These are phyloP conservation scores for Natrix natrix DNA, from an alignment of 2,797 vertebrate genomes.

Conservation along the genomic window DNA sequence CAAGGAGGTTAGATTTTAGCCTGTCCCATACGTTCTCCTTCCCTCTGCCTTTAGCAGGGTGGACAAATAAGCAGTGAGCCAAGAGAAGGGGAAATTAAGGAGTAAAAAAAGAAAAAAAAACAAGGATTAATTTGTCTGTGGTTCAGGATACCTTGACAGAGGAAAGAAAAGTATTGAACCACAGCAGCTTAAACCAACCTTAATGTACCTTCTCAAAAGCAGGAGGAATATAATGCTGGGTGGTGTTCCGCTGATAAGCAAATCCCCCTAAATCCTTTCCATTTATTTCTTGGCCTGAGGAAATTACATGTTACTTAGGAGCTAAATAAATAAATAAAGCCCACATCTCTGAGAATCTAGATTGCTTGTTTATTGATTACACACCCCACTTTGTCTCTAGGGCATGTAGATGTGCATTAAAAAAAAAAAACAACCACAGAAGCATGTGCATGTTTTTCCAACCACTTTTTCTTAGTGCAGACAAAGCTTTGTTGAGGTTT, in stretches of 20 bases:
- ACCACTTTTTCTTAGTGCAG: constrained; percentile 8
- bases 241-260: constrained; percentile 81
- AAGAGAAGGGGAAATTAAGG: constrained; percentile 40
- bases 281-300: constrained; percentile 79
- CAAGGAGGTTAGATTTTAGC: neutral
- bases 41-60: constrained; percentile 55
- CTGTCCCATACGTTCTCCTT: constrained; percentile 1
- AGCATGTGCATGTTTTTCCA: neutral
- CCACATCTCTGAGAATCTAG: constrained; percentile 64
- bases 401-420: neutral
- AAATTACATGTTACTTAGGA: constrained; percentile 80
- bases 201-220: constrained; percentile 76
- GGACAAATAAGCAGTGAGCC: constrained; percentile 18
- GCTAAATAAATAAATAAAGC: constrained; percentile 40
- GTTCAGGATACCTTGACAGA: constrained; percentile 72
- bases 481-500: neutral
- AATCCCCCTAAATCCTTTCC: constrained; percentile 84
- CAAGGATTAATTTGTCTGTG: constrained; percentile 74
- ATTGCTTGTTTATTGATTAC: constrained; percentile 62
- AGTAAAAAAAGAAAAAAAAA: constrained; percentile 37
- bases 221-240: constrained; percentile 71
- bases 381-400: neutral
- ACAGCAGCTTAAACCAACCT: constrained; percentile 77
- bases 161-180: constrained; percentile 77
- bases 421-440: neutral